A percentile compares a stretch with the other conserved stretches of the same genome.
phyloP scores from a whole-genome alignment of 2,797 vertebrate species.

The Pantherophis alleghaniensis region DNA sequence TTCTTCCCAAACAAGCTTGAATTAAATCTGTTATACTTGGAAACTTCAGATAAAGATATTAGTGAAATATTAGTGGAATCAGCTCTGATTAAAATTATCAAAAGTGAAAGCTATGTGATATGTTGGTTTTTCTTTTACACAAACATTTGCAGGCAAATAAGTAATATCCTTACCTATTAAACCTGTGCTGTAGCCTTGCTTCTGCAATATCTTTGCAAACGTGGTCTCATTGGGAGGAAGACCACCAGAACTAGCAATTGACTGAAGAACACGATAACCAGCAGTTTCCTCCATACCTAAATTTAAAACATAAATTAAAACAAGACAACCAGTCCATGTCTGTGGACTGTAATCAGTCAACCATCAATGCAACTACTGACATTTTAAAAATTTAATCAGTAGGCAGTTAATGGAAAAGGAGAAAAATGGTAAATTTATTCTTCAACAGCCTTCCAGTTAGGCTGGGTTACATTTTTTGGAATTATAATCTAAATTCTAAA shows the following conservation, averaged over 20 bases:
- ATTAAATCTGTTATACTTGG: not conserved
- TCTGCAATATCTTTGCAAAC: constrained; percentile 86
- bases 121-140: not conserved
- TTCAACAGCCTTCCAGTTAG: not conserved
- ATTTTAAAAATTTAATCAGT: not conserved
- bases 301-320: constrained; percentile 29
- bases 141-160: not conserved
- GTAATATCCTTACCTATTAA: constrained; percentile 69
- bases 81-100: not conserved
- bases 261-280: constrained; percentile 60
- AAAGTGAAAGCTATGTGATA: not conserved
- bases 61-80: not conserved
- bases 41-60: not conserved
- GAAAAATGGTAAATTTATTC: not conserved
- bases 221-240: constrained; percentile 85
- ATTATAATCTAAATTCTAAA: not conserved
- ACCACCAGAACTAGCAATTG: constrained; percentile 81
- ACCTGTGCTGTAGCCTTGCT: constrained; percentile 84
- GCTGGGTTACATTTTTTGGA: not conserved
- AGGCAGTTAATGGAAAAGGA: not conserved
- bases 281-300: constrained; percentile 68
- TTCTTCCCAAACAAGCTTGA: not conserved
- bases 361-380: not conserved
- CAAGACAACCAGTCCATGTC: not conserved
- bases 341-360: not conserved